phyloP scores from a whole-genome alignment of 1,140 invertebrate species.

The Xylocopa sonorina region DNA sequence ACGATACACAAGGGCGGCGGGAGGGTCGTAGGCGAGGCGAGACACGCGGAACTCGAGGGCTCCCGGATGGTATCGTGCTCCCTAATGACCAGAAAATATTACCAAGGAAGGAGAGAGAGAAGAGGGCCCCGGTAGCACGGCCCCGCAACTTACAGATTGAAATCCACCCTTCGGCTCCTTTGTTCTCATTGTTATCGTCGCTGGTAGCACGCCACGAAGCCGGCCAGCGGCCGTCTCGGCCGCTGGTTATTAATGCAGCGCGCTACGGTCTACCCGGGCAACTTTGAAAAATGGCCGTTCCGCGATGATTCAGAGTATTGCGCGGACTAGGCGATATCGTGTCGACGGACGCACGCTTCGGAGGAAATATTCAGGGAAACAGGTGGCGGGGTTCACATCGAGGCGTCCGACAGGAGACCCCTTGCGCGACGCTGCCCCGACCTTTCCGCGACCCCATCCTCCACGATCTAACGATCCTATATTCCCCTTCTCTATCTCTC shows the following conservation, averaged over 20 bases:
- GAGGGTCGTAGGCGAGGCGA: background rate
- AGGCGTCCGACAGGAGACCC: conserved; percentile 11
- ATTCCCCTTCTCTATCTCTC: too few species aligned
- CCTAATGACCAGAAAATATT: conserved; percentile 58
- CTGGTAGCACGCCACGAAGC: conserved; percentile 61
- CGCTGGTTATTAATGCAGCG: conserved; percentile 67
- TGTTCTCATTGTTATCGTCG: conserved; percentile 69
- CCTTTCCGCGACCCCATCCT: conserved; percentile 13
- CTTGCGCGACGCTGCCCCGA: conserved; percentile 9
- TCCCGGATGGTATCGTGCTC: conserved; percentile 30
- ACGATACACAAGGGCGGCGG: background rate
- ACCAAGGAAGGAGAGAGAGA: conserved; percentile 48
- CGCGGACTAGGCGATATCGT: conserved; percentile 58
- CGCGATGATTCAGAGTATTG: conserved; percentile 69
- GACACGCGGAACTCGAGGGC: conserved; percentile 41
- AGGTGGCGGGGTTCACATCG: conserved; percentile 64
- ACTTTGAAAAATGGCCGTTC: conserved; percentile 67
- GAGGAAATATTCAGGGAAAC: conserved; percentile 61
- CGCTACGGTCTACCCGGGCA: conserved; percentile 49
- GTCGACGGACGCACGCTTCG: conserved; percentile 52
- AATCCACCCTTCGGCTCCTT: conserved; percentile 65
- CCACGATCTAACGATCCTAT: background rate
- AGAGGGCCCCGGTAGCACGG: conserved; percentile 41
- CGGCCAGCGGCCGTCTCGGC: conserved; percentile 47
- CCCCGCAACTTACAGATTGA: conserved; percentile 62